These are phyloP conservation scores for Diabrotica virgifera DNA, from an alignment of 1,140 invertebrate species.

Conservation along the genomic window DNA sequence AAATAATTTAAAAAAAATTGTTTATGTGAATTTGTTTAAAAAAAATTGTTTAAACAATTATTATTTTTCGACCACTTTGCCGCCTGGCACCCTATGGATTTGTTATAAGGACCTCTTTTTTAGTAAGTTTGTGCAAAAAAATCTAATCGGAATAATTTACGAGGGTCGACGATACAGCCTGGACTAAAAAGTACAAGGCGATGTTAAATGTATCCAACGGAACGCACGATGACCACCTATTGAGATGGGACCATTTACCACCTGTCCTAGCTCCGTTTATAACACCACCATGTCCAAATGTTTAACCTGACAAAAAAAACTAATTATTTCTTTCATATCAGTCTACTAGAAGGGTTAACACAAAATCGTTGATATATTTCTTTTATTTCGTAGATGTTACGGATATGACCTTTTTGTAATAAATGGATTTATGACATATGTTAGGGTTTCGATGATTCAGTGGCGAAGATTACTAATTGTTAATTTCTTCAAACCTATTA, in stretches of 20 bases:
- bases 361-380: neutral
- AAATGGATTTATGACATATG: constrained; percentile 1
- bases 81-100: too few relatives aligned
- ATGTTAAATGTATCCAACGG: neutral
- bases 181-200: neutral
- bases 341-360: neutral
- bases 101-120: too few relatives aligned
- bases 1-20: too few relatives aligned
- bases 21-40: too few relatives aligned
- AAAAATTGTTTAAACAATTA: too few relatives aligned
- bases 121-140: too few relatives aligned
- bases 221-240: neutral
- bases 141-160: too few relatives aligned
- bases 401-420: neutral
- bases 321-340: neutral
- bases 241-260: neutral
- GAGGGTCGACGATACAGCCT: too few relatives aligned
- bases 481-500: neutral
- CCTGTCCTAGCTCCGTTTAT: neutral
- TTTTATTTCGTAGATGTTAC: neutral
- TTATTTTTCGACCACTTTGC: too few relatives aligned
- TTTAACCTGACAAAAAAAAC: neutral
- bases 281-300: neutral
- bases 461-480: neutral
- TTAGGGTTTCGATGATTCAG: neutral